phyloP scores from a whole-genome alignment of 1,140 invertebrate genomes.

The Leucophenga varia region DNA sequence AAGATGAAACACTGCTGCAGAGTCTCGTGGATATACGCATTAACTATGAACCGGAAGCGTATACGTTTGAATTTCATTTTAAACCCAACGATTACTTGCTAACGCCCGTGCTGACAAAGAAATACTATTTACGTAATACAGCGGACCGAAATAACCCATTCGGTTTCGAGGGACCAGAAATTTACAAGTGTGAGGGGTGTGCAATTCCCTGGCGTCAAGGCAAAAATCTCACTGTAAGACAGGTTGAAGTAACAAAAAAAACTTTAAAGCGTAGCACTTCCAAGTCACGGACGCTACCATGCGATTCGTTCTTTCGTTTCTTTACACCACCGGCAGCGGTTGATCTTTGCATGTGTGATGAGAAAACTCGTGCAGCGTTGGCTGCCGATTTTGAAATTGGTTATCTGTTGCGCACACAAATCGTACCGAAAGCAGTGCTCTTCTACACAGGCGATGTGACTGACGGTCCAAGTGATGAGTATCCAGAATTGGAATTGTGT shows the following conservation, averaged over 20 bases:
- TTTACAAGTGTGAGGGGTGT: slow-evolving; percentile 88
- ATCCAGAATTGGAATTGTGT: too few species aligned
- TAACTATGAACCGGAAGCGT: slow-evolving; percentile 62
- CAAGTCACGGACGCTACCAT: slow-evolving; percentile 90
- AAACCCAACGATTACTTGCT: slow-evolving; percentile 91
- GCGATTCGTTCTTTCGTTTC: slow-evolving; percentile 98
- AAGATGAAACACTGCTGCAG: slow-evolving; percentile 92
- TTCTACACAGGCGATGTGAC: slow-evolving; percentile 86
- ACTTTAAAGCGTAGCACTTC: slow-evolving; percentile 85
- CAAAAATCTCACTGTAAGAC: slow-evolving; percentile 94
- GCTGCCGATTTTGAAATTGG: slow-evolving; percentile 95
- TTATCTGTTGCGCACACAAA: slow-evolving; percentile 88
- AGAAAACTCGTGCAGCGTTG: slow-evolving; percentile 37
- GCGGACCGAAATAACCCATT: slow-evolving; percentile 90
- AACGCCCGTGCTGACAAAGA: slow-evolving; percentile 88
- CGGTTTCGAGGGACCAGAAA: slow-evolving; percentile 95
- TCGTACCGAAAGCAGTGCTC: slow-evolving; percentile 87
- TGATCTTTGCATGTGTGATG: slow-evolving; percentile 64
- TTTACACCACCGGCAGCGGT: slow-evolving; percentile 83
- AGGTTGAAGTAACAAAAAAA: slow-evolving; percentile 97
- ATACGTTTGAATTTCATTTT: slow-evolving; percentile 85
- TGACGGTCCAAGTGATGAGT: slow-evolving; percentile 57
- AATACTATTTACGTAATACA: slow-evolving; percentile 90
- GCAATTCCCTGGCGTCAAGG: slow-evolving; percentile 92
- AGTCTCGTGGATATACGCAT: slow-evolving; percentile 88